A percentile compares a stretch with the other conserved stretches of the same genome.
phyloP scores from a whole-genome alignment of 2,888 invertebrate genomes.

The Gasteruption jaculator region DNA sequence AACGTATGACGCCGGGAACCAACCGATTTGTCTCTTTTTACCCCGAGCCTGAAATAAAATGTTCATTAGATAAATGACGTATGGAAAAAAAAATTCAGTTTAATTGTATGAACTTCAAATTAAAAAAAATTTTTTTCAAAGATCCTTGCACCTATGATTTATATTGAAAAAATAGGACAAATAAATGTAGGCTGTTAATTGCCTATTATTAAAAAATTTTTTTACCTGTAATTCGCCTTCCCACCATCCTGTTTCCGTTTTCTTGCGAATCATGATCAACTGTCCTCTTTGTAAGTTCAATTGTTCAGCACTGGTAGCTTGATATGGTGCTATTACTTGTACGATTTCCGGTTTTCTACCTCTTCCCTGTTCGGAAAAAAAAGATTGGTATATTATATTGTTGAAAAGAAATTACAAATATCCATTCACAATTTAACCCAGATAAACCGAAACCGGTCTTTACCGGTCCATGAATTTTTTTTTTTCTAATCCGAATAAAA shows the following conservation, averaged over 20 bases:
- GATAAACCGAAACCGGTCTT: no score
- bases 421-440: no score
- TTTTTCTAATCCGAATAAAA: no score
- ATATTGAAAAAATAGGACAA: neutral
- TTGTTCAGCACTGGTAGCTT: constrained; percentile 89
- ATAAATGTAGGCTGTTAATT: neutral
- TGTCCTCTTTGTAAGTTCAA: constrained; percentile 87
- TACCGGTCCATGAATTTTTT: no score
- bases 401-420: no score
- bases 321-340: constrained; percentile 89
- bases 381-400: constrained; percentile 9
- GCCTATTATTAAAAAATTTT: neutral
- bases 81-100: constrained; percentile 1
- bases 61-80: neutral
- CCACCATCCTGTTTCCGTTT: constrained; percentile 98
- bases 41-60: constrained; percentile 58
- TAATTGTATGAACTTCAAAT: no score
- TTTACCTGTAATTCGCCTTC: constrained; percentile 91
- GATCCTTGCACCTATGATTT: neutral
- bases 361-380: constrained; percentile 53
- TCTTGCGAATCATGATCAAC: constrained; percentile 92
- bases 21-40: constrained; percentile 87
- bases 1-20: constrained; percentile 99
- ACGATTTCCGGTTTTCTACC: constrained; percentile 87
- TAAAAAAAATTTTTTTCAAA: neutral